Evolutionary conservation across 1,140 invertebrate species (phyloP).

Genomic region (Metopolophium dirhodum): DNA sequence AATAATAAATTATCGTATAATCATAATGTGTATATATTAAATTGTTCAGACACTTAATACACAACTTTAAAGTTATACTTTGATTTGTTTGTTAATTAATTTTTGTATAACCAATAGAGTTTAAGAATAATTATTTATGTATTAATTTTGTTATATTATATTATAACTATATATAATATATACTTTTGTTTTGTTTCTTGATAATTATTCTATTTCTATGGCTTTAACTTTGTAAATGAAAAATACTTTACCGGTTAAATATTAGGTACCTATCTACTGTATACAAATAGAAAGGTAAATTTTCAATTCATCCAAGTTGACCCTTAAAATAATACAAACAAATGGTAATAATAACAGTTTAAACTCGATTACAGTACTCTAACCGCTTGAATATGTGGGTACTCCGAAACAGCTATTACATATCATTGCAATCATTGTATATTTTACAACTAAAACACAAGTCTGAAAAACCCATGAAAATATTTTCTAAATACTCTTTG

Average conservation of each 20-base stretch:
- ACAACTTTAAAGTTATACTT: not conserved
- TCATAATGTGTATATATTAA: not conserved
- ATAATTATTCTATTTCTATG: slow-evolving; percentile 6
- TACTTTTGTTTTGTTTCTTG: not conserved
- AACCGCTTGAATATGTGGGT: not conserved
- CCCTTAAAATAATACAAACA: not conserved
- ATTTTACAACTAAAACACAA: not conserved
- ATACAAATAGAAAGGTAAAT: not conserved
- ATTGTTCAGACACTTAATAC: not conserved
- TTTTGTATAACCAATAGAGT: not conserved
- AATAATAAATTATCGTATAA: not conserved
- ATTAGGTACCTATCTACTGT: not conserved
- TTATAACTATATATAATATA: not conserved
- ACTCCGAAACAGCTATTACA: not conserved
- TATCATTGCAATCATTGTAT: not conserved
- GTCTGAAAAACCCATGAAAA: not conserved
- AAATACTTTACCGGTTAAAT: slow-evolving; percentile 6
- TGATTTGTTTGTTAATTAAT: not conserved
- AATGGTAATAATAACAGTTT: slow-evolving; percentile 24
- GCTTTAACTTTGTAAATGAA: not conserved
- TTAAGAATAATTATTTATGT: not conserved
- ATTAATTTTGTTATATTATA: not conserved
- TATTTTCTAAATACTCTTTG: not conserved
- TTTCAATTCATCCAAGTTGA: not conserved
- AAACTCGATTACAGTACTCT: not conserved